phyloP scores from a whole-genome alignment of 2,113 vertebrate species.

The Sclerurus mexicanus region DNA sequence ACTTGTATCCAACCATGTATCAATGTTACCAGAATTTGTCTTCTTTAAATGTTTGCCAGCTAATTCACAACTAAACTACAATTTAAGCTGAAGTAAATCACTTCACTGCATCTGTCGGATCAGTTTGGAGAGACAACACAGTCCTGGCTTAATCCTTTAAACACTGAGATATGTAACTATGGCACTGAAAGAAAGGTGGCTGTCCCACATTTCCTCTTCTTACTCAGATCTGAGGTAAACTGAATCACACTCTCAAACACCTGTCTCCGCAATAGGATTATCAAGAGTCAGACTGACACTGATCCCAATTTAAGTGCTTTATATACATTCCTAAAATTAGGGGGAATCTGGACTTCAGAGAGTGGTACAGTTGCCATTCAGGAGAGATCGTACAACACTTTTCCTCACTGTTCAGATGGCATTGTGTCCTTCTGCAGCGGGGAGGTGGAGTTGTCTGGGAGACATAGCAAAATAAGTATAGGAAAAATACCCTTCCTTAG shows the following conservation, averaged over 20 bases:
- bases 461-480: not conserved
- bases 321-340: not conserved
- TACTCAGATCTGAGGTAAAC: not conserved
- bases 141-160: constrained; percentile 30
- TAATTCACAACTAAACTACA: constrained; percentile 22
- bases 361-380: not conserved
- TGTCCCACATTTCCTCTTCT: constrained; percentile 1
- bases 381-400: not conserved
- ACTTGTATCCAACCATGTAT: not conserved
- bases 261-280: not conserved
- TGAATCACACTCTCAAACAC: not conserved
- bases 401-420: not conserved
- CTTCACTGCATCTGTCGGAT: constrained; percentile 17
- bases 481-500: not conserved
- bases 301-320: not conserved
- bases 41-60: not conserved
- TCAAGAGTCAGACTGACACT: not conserved
- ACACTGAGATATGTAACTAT: not conserved
- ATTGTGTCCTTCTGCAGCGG: not conserved
- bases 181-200: not conserved
- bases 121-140: constrained; percentile 32
- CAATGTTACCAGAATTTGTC: not conserved
- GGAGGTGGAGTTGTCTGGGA: not conserved
- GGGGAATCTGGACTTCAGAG: not conserved
- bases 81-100: constrained; percentile 33